Conservation (phyloP, 2,113 vertebrate species). For the Excalfactoria chinensis region DNA sequence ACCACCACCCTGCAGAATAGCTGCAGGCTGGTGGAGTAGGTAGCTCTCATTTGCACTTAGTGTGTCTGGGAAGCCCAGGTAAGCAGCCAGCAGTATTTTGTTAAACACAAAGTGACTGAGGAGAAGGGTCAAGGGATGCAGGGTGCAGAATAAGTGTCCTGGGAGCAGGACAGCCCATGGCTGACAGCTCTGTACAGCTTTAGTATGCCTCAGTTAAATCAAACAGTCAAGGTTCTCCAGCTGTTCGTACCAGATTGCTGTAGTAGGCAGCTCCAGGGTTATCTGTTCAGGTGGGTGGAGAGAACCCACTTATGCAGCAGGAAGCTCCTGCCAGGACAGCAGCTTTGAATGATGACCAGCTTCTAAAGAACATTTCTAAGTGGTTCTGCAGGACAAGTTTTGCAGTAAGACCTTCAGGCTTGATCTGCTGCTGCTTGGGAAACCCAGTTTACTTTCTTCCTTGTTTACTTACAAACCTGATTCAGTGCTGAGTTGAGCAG, state of each 20-base stretch:
- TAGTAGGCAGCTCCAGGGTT: background rate
- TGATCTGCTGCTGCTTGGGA: background rate
- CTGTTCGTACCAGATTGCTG: background rate
- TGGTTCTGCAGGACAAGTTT: slow-evolving; percentile 13
- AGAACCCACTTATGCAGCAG: background rate
- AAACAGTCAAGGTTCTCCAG: background rate
- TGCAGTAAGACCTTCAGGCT: background rate
- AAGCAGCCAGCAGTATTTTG: background rate
- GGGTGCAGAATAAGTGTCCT: background rate
- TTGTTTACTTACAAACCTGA: background rate
- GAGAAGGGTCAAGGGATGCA: background rate
- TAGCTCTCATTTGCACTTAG: background rate
- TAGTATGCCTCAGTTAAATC: background rate
- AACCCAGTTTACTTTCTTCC: background rate
- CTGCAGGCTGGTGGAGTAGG: background rate
- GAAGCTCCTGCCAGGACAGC: background rate
- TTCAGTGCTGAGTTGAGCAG: background rate
- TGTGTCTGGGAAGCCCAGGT: background rate
- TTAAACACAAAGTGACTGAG: background rate
- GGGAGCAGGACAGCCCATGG: background rate
- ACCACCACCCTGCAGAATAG: background rate
- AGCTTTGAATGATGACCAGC: background rate
- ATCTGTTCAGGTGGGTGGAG: background rate
- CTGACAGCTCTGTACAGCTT: background rate
- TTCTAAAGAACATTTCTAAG: background rate